These are phyloP conservation scores for Bubo blakistoni DNA, from an alignment of 2,113 vertebrate species.

Conservation along the genomic window DNA sequence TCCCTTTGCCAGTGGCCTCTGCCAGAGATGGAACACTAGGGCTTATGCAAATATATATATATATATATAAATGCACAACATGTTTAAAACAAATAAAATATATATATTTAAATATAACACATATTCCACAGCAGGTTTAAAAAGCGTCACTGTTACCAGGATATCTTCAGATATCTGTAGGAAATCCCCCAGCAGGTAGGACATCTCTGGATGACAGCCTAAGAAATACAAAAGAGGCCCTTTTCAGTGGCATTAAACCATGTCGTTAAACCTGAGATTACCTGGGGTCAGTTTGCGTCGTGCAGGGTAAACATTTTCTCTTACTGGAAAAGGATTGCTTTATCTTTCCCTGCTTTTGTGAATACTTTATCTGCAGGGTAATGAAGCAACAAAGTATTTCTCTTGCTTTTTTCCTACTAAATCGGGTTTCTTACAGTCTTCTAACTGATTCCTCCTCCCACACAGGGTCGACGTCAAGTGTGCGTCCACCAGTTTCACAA, in stretches of 20 bases:
- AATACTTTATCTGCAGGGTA: background rate
- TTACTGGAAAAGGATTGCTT: background rate
- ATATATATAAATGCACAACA: background rate
- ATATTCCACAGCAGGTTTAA: background rate
- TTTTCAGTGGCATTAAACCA: background rate
- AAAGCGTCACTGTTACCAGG: background rate
- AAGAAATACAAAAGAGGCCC: background rate
- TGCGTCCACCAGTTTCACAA: background rate
- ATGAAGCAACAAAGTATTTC: background rate
- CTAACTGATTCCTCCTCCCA: constrained; percentile 9
- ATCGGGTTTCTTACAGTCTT: background rate
- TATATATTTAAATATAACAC: background rate
- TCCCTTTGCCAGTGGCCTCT: background rate
- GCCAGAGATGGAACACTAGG: background rate
- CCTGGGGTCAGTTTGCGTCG: background rate
- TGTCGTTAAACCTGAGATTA: background rate
- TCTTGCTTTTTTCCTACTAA: background rate
- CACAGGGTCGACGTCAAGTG: background rate
- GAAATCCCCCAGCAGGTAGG: background rate
- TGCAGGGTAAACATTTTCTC: constrained; percentile 21
- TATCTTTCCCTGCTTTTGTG: background rate
- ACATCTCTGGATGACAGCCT: background rate
- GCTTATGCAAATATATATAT: background rate
- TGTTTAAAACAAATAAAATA: background rate
- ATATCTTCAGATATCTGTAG: background rate